These are phyloP conservation scores for Hirundo rustica DNA, from an alignment of 2,797 vertebrate genomes.

Conservation along the genomic window DNA sequence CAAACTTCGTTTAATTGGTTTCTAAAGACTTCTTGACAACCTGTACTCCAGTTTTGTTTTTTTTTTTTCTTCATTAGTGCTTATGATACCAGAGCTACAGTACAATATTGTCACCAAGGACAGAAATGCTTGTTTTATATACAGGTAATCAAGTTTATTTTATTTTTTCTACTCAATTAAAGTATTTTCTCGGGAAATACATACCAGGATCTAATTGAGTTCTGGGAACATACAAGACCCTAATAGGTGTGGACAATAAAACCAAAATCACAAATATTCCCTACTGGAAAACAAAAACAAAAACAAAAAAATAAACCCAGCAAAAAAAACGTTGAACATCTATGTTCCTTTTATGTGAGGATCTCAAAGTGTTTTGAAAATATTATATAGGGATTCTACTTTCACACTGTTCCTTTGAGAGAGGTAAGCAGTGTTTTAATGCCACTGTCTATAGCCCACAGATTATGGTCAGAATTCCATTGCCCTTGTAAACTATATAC, in stretches of 20 bases:
- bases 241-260: background rate
- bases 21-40: background rate
- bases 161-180: background rate
- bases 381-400: background rate
- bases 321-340: background rate
- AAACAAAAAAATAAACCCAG: background rate
- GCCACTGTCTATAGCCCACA: background rate
- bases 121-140: background rate
- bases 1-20: background rate
- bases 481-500: background rate
- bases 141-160: background rate
- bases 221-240: background rate
- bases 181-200: slow-evolving; percentile 22
- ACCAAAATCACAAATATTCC: slow-evolving; percentile 1
- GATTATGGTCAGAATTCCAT: background rate
- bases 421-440: background rate
- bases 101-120: background rate
- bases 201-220: background rate
- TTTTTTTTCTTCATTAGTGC: background rate
- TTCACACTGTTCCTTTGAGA: background rate
- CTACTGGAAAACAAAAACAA: background rate
- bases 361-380: slow-evolving; percentile 1
- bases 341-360: background rate
- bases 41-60: background rate
- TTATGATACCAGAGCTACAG: background rate